Conservation (phyloP, 2,113 vertebrate species). For the Pantherophis guttatus region DNA sequence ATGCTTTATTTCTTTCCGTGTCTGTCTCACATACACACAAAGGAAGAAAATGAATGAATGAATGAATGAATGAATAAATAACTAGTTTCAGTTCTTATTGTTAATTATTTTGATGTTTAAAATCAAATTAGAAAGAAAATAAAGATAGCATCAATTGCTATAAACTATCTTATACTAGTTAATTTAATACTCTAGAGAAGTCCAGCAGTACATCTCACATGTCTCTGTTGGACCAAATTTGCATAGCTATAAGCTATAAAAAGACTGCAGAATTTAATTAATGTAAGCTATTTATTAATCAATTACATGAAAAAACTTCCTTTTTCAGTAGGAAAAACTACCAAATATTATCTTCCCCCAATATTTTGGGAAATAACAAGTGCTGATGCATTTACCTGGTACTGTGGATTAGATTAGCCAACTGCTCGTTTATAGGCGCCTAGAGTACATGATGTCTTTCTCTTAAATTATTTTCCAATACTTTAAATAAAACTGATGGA, state of each 20-base stretch:
- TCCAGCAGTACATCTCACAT: background rate
- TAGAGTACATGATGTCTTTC: background rate
- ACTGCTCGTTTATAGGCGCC: background rate
- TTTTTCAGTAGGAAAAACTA: background rate
- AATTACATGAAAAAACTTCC: background rate
- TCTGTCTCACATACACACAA: background rate
- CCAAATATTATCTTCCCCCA: background rate
- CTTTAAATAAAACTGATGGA: constrained; percentile 32
- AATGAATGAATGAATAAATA: too few relatives aligned
- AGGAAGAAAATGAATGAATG: background rate
- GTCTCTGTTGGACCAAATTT: background rate
- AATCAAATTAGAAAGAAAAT: background rate
- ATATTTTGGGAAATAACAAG: background rate
- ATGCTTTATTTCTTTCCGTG: background rate
- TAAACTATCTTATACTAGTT: background rate
- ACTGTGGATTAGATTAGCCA: background rate
- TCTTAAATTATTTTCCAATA: constrained; percentile 26
- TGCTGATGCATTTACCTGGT: background rate
- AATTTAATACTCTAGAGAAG: background rate
- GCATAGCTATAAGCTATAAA: background rate
- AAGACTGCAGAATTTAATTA: background rate
- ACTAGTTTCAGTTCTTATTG: background rate
- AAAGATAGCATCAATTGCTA: background rate
- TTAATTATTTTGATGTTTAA: background rate
- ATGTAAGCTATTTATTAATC: background rate